A percentile compares a stretch with the other conserved stretches of the same genome.
These are phyloP conservation scores for Drosophila austrosaltans DNA, from an alignment of 2,888 invertebrate genomes.

Conservation along the genomic window DNA sequence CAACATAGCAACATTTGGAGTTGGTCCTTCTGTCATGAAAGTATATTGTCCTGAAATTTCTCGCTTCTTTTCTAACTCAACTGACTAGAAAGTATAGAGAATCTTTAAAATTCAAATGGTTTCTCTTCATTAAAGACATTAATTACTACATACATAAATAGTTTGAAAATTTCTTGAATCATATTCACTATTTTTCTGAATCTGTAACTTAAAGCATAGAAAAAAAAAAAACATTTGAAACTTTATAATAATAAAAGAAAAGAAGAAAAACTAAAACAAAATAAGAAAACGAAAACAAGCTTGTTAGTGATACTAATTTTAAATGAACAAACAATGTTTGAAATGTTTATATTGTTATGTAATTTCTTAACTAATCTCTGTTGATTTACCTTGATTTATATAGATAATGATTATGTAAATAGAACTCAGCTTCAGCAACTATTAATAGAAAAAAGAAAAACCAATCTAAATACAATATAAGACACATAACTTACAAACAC, in stretches of 20 bases:
- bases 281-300: constrained; percentile 64
- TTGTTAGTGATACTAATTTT: constrained; percentile 84
- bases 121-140: background rate
- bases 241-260: constrained; percentile 17
- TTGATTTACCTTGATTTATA: constrained; percentile 25
- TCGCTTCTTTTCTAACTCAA: background rate
- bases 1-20: too few relatives aligned
- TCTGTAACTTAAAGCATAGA: constrained; percentile 18
- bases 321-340: constrained; percentile 53
- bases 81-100: background rate
- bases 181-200: constrained; percentile 9
- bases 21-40: too few relatives aligned
- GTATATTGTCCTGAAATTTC: background rate
- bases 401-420: constrained; percentile 33
- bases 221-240: constrained; percentile 12
- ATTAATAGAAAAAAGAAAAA: constrained; percentile 14
- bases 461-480: constrained; percentile 21
- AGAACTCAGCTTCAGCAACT: constrained; percentile 36
- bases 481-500: constrained; percentile 1
- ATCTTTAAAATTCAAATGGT: background rate
- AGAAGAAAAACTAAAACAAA: background rate
- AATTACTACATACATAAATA: background rate
- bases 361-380: constrained; percentile 15
- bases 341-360: constrained; percentile 46
- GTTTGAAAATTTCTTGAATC: background rate